Conservation (phyloP, 2,888 invertebrate species). For the Drosophila monieri region DNA sequence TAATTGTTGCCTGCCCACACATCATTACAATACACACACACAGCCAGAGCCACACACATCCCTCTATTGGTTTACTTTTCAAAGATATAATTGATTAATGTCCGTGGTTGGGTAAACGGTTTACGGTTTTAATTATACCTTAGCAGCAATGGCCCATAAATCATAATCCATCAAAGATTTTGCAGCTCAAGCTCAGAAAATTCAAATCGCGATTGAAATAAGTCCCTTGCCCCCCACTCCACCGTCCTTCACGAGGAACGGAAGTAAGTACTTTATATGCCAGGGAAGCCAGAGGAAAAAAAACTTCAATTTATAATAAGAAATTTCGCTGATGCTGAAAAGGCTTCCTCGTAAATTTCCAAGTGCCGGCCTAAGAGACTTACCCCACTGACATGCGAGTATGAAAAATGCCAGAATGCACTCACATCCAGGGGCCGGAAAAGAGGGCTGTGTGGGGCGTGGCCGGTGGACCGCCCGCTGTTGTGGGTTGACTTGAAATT, state of each 20-base stretch:
- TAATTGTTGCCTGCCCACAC: slow-evolving; percentile 75
- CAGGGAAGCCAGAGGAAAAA: slow-evolving; percentile 20
- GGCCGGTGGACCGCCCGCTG: slow-evolving; percentile 42
- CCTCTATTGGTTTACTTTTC: slow-evolving; percentile 58
- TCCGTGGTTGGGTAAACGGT: slow-evolving; percentile 46
- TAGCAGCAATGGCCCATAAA: slow-evolving; percentile 71
- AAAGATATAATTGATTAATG: slow-evolving; percentile 73
- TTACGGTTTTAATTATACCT: slow-evolving; percentile 74
- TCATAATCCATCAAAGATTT: slow-evolving; percentile 80
- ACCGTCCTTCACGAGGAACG: slow-evolving; percentile 33
- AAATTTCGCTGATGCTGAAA: slow-evolving; percentile 51
- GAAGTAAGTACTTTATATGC: slow-evolving; percentile 69
- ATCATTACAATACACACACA: slow-evolving; percentile 41
- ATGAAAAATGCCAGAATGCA: slow-evolving; percentile 29
- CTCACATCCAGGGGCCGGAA: slow-evolving; percentile 21
- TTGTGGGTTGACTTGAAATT: slow-evolving; percentile 35
- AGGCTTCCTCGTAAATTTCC: slow-evolving; percentile 50
- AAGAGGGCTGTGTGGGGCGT: slow-evolving; percentile 33
- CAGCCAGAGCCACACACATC: slow-evolving; percentile 6
- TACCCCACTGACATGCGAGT: slow-evolving; percentile 45
- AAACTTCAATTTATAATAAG: slow-evolving; percentile 68
- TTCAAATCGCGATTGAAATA: slow-evolving; percentile 67
- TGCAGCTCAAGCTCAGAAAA: slow-evolving; percentile 55
- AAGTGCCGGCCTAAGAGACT: slow-evolving; percentile 26
- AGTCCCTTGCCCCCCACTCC: slow-evolving; percentile 11